A percentile compares a stretch with the other conserved stretches of the same genome.
Conservation (phyloP, 1,140 invertebrate species). For the Aphaenogaster rudis region DNA sequence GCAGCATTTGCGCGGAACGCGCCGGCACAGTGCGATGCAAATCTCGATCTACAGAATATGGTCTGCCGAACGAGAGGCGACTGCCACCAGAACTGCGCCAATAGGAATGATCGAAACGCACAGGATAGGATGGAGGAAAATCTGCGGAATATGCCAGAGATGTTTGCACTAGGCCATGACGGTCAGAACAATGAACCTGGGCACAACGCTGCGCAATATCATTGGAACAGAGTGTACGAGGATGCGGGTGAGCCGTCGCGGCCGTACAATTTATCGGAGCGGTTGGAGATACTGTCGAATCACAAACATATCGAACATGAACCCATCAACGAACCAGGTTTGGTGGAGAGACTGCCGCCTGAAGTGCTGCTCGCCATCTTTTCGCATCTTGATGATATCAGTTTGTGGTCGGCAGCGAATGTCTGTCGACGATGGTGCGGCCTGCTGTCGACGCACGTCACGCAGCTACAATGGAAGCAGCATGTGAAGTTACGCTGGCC, state of each 20-base stretch:
- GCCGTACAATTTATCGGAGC: slow-evolving; percentile 82
- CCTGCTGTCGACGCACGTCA: slow-evolving; percentile 92
- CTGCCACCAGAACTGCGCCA: slow-evolving; percentile 31
- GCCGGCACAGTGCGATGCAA: neutral
- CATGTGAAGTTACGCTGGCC: slow-evolving; percentile 94
- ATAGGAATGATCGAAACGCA: slow-evolving; percentile 12
- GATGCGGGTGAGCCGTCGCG: slow-evolving; percentile 79
- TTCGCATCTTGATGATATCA: slow-evolving; percentile 96
- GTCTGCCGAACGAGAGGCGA: slow-evolving; percentile 32
- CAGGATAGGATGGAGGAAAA: slow-evolving; percentile 29
- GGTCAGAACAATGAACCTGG: slow-evolving; percentile 36
- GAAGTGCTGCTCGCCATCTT: slow-evolving; percentile 96
- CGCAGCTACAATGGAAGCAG: slow-evolving; percentile 92
- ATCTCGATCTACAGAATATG: slow-evolving; percentile 32
- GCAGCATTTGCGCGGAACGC: neutral
- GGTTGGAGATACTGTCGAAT: slow-evolving; percentile 85
- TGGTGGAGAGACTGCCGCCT: slow-evolving; percentile 89
- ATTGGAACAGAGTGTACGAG: slow-evolving; percentile 67
- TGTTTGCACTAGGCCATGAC: neutral
- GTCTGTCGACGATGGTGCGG: slow-evolving; percentile 95
- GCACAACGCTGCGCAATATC: slow-evolving; percentile 53
- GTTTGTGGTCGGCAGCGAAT: slow-evolving; percentile 94
- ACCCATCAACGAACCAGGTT: slow-evolving; percentile 82
- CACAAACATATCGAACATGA: slow-evolving; percentile 84
- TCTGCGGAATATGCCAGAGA: slow-evolving; percentile 15